These are phyloP conservation scores for Dinocampus coccinellae DNA, from an alignment of 2,888 invertebrate species.

Conservation along the genomic window DNA sequence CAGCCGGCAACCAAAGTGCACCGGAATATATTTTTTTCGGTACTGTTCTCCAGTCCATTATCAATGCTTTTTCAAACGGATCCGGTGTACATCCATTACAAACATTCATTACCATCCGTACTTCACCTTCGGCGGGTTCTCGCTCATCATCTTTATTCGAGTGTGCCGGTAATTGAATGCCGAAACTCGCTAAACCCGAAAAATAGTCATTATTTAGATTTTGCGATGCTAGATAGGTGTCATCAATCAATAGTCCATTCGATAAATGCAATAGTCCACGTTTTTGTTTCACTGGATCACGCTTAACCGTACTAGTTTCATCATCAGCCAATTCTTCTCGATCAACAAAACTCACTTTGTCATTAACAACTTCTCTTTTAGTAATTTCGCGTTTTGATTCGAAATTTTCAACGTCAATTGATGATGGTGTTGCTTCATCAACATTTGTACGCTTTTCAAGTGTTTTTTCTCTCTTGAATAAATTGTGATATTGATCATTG, in stretches of 20 bases:
- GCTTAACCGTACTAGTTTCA: constrained; percentile 44
- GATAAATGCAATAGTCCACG: constrained; percentile 77
- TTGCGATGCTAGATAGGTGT: constrained; percentile 70
- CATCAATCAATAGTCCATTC: constrained; percentile 79
- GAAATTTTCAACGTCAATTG: constrained; percentile 22
- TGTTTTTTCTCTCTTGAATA: constrained; percentile 55
- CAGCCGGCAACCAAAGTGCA: constrained; percentile 78
- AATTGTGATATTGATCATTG: constrained; percentile 56
- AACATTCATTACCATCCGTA: constrained; percentile 82
- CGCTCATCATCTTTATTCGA: constrained; percentile 76
- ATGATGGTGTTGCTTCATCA: constrained; percentile 30
- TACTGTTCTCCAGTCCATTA: constrained; percentile 82
- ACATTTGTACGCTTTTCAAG: constrained; percentile 42
- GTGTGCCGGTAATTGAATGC: constrained; percentile 74
- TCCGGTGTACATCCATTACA: constrained; percentile 83
- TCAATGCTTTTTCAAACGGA: constrained; percentile 84
- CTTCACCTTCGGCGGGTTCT: constrained; percentile 88
- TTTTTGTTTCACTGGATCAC: constrained; percentile 71
- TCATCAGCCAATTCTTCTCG: constrained; percentile 33
- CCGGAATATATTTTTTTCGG: constrained; percentile 82
- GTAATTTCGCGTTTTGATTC: constrained; percentile 40
- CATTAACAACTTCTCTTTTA: constrained; percentile 46
- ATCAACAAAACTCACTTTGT: constrained; percentile 51
- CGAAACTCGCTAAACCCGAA: constrained; percentile 79
- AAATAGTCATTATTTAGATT: constrained; percentile 72